These are phyloP conservation scores for Nipponia nippon DNA, from an alignment of 2,113 vertebrate species.

Conservation along the genomic window DNA sequence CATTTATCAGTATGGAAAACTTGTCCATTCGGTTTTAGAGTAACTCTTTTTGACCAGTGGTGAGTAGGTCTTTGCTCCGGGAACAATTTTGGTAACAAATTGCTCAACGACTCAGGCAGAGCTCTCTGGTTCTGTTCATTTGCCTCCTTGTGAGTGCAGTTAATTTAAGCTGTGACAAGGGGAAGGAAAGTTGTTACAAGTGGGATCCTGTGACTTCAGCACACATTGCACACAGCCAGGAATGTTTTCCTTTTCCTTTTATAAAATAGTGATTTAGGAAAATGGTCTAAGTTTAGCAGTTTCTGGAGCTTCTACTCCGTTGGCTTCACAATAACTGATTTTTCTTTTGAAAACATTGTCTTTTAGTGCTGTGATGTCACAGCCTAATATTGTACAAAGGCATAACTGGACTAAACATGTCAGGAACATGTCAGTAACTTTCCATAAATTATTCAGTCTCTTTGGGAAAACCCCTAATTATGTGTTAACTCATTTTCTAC, in stretches of 20 bases:
- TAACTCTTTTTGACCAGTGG: background rate
- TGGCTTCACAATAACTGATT: slow-evolving; percentile 2
- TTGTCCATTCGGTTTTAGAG: accelerated
- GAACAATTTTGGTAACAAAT: background rate
- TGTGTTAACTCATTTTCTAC: slow-evolving; percentile 57
- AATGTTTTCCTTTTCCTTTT: slow-evolving; percentile 57
- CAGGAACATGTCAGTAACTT: slow-evolving; percentile 65
- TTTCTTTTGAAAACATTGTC: slow-evolving; percentile 22
- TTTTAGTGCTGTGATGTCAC: slow-evolving; percentile 41
- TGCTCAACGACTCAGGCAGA: background rate
- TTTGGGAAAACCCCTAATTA: slow-evolving; percentile 67
- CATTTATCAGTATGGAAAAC: background rate
- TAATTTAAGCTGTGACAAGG: slow-evolving; percentile 38
- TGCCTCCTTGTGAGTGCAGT: background rate
- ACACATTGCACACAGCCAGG: slow-evolving; percentile 51
- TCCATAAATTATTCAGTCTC: slow-evolving; percentile 64
- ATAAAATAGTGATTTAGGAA: background rate
- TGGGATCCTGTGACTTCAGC: slow-evolving; percentile 45
- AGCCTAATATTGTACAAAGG: slow-evolving; percentile 24
- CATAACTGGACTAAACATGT: slow-evolving; percentile 58
- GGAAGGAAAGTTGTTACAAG: slow-evolving; percentile 50
- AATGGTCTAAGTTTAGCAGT: slow-evolving; percentile 2
- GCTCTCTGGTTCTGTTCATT: background rate
- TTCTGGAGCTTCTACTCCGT: slow-evolving; percentile 13
- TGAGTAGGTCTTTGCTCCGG: background rate